A percentile compares a stretch with the other conserved stretches of the same genome.
These are phyloP conservation scores for Congeria kusceri DNA, from an alignment of 2,888 invertebrate species.

Conservation along the genomic window DNA sequence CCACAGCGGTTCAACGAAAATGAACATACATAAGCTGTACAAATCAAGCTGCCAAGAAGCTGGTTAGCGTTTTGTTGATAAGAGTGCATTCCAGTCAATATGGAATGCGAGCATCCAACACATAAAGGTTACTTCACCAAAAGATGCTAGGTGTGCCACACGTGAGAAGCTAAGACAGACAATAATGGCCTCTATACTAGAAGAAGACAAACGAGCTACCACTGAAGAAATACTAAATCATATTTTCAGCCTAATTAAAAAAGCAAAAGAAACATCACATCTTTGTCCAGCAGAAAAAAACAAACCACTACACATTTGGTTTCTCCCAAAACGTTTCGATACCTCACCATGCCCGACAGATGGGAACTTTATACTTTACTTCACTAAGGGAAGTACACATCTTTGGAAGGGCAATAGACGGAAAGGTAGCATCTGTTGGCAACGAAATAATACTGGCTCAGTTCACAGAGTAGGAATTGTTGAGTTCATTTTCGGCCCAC, in stretches of 20 bases:
- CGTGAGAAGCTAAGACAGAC: constrained; percentile 29
- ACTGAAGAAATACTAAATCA: constrained; percentile 15
- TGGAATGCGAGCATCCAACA: constrained; percentile 36
- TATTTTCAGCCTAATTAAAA: constrained; percentile 10
- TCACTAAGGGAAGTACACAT: constrained; percentile 45
- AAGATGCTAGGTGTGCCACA: constrained; percentile 37
- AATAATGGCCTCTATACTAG: constrained; percentile 17
- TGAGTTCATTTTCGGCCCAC: too few species aligned
- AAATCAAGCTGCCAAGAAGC: too few species aligned
- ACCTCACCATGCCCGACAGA: constrained; percentile 36
- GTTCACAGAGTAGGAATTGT: too few species aligned
- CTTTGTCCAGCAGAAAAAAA: not conserved
- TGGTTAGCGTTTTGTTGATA: too few species aligned
- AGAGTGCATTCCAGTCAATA: not conserved
- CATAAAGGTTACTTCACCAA: constrained; percentile 27
- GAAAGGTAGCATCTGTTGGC: too few species aligned
- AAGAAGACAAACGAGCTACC: constrained; percentile 30
- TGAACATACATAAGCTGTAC: too few species aligned
- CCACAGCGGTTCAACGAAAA: too few species aligned
- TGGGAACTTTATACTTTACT: constrained; percentile 34
- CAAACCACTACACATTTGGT: constrained; percentile 40
- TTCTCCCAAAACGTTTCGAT: constrained; percentile 31
- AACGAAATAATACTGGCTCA: too few species aligned
- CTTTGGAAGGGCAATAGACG: constrained; percentile 51
- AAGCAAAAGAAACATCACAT: constrained; percentile 8